phyloP scores from a whole-genome alignment of 1,140 invertebrate species.

The Philopotamus ludificatus region DNA sequence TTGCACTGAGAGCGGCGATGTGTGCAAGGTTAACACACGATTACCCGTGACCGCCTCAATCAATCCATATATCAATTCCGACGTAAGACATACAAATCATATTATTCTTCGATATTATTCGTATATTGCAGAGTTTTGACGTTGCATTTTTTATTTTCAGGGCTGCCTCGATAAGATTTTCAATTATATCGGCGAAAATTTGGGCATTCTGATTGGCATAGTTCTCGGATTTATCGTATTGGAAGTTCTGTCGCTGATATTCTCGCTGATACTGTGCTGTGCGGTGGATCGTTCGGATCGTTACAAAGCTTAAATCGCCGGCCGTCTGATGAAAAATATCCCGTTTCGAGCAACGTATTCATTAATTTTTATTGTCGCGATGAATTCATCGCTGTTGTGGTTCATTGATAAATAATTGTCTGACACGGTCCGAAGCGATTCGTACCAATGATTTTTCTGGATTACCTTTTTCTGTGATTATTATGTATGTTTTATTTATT shows the following conservation, averaged over 20 bases:
- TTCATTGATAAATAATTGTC: background rate
- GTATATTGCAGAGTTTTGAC: conserved; percentile 41
- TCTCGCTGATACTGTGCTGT: conserved; percentile 76
- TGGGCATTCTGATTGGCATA: conserved; percentile 64
- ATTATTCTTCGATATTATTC: conserved; percentile 11
- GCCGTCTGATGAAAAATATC: background rate
- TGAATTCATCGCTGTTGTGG: background rate
- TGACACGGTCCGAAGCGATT: too few relatives aligned
- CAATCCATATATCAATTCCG: conserved; percentile 55
- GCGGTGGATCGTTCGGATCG: conserved; percentile 66
- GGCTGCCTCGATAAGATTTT: conserved; percentile 73
- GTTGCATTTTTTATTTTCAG: conserved; percentile 50
- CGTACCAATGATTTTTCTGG: background rate
- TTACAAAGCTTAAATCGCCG: conserved; percentile 66
- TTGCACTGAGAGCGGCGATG: conserved; percentile 54
- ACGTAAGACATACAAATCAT: too few relatives aligned
- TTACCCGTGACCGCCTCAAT: conserved; percentile 54
- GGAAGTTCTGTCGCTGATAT: conserved; percentile 74
- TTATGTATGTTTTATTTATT: background rate
- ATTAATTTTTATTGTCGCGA: background rate
- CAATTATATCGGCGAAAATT: conserved; percentile 60
- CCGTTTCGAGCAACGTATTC: background rate
- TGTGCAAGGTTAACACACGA: conserved; percentile 54
- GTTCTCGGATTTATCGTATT: conserved; percentile 65
- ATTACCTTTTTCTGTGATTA: background rate